Evolutionary conservation across 2,888 invertebrate genomes (phyloP).

Genomic region (Caenorhabditis angaria): DNA sequence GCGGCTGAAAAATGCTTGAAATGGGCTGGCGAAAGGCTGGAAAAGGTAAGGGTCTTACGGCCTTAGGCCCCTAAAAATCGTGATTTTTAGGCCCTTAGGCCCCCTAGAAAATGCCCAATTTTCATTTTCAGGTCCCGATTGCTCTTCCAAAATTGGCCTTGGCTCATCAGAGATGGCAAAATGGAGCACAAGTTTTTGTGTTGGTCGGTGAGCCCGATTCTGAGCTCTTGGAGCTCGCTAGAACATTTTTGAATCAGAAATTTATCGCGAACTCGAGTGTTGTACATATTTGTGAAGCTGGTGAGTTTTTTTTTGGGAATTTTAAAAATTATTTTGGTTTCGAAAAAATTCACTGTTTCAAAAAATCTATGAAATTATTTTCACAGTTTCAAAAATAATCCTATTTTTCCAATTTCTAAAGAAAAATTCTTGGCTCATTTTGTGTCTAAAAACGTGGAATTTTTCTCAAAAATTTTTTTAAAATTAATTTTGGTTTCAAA

Average conservation of each 20-base stretch:
- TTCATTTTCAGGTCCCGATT: too few species aligned
- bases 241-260: constrained; percentile 8
- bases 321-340: background rate
- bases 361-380: background rate
- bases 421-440: too few species aligned
- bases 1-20: constrained; percentile 60
- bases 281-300: constrained; percentile 26
- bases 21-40: constrained; percentile 78
- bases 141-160: constrained; percentile 34
- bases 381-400: background rate
- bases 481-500: too few species aligned
- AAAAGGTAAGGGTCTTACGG: constrained; percentile 70
- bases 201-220: constrained; percentile 25
- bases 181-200: constrained; percentile 27
- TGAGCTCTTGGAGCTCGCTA: constrained; percentile 11
- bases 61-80: background rate
- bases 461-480: too few species aligned
- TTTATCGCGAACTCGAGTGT: constrained; percentile 21
- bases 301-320: background rate
- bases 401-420: too few species aligned
- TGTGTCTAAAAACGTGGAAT: too few species aligned
- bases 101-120: too few species aligned
- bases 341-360: background rate
- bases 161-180: constrained; percentile 24
- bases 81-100: too few species aligned